phyloP scores from a whole-genome alignment of 2,888 invertebrate species.

The Cephus spinipes region DNA sequence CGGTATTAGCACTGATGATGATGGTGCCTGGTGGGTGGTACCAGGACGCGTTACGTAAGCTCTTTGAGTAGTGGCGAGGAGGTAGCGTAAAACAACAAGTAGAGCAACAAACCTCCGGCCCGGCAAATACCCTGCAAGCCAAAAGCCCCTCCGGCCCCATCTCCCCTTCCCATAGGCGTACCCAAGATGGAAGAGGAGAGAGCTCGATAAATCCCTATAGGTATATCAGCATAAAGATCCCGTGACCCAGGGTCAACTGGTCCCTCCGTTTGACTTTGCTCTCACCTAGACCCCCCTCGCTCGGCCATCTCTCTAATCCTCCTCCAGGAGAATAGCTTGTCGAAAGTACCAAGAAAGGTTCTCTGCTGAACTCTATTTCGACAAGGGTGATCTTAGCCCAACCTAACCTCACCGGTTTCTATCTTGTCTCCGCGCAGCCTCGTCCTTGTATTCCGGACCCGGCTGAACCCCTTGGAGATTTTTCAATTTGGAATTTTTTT shows the following conservation, averaged over 20 bases:
- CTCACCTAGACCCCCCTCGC: not conserved
- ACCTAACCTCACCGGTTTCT: not conserved
- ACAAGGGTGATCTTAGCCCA: not conserved
- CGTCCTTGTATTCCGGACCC: not conserved
- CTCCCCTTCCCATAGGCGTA: not conserved
- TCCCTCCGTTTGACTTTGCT: not conserved
- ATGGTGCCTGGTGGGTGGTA: not conserved
- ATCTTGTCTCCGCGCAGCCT: not conserved
- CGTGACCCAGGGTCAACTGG: not conserved
- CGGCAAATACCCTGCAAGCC: not conserved
- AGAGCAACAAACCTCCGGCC: not conserved
- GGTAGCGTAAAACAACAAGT: not conserved
- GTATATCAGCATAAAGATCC: not conserved
- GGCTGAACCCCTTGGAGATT: not conserved
- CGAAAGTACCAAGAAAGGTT: not conserved
- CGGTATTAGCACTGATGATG: not conserved
- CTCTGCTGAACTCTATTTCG: not conserved
- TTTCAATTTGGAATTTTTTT: not conserved
- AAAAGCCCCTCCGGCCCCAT: not conserved
- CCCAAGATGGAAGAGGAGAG: not conserved
- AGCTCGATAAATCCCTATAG: not conserved
- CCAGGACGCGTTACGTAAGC: not conserved
- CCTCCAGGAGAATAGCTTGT: not conserved
- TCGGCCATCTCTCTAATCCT: not conserved
- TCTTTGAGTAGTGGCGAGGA: not conserved